Base-by-base conservation (phyloP, 30 jellyfish, hydroid and myxozoan genomes). In the Nemopilema nomurai region DNA sequence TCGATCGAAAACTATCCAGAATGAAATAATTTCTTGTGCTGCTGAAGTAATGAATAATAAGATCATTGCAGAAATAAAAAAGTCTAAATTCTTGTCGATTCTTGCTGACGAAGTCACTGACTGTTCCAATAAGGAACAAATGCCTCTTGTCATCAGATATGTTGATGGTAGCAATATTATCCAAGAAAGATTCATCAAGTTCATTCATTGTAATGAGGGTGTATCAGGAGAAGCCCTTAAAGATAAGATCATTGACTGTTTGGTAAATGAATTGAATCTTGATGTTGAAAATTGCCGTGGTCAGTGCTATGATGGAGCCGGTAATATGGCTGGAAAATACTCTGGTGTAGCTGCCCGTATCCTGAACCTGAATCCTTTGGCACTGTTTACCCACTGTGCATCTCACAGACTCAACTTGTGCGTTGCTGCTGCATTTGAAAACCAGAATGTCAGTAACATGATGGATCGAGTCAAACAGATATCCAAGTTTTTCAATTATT, bases 101-200 rank as follows among this genome's bases (percentile, higher is more conserved):
- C 74, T 87, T 51, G 96, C 87, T 1, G 90, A 87, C 26, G n/a
- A 90, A 32, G 96, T 64, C 21, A 70, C 82, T 7, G 96, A 79
- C 33, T 62, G 84, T 24, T 62, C 82, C 16, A 87, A 87, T 63
- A 50, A 16, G 13, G 81, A 77, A 23, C 96, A 87, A 79, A 87
- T 87, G 96, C 74, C 90, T 22, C 30, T 87, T 9, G 81, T 87
- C 21, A 20, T 70, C 20, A 80, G 82, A 27, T 87, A 8, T 78
- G 90, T 78, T 20, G 90, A 77, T 51, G 51, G 31, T 17, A 29
- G 29, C 0, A 24, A 28, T 18, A 16, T 23, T 18, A 79, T 77
- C 50, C 86, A 53, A 24, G 78, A 77, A 62, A 26, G 80, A 32
- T 64, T 53, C 31, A 22, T 77, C 63, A 53, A 53, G 63, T 77